Evolutionary conservation across 2,888 invertebrate genomes (phyloP).

Genomic region (Trypoxylon attenuatum): DNA sequence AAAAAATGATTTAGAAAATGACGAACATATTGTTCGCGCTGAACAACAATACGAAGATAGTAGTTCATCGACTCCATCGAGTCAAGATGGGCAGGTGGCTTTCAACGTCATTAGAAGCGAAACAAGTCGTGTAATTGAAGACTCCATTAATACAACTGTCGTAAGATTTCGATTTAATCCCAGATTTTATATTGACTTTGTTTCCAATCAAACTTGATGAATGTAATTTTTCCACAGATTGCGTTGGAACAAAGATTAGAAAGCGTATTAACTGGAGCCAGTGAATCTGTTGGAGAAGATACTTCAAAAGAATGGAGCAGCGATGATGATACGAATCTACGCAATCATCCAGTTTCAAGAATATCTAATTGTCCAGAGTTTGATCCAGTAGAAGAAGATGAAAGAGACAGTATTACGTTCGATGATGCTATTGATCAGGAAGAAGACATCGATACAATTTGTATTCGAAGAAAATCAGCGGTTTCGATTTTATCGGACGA

Average conservation of each 20-base stretch:
- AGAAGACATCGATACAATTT: neutral
- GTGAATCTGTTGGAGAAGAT: conserved; percentile 44
- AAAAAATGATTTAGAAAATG: neutral
- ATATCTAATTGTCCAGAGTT: conserved; percentile 1
- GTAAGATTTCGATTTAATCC: conserved; percentile 37
- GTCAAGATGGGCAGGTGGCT: conserved; percentile 49
- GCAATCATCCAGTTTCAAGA: conserved; percentile 12
- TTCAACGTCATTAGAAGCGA: conserved; percentile 60
- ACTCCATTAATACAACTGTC: conserved; percentile 53
- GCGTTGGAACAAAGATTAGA: conserved; percentile 20
- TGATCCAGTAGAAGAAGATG: conserved; percentile 13
- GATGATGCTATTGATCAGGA: conserved; percentile 11
- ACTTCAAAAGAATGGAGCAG: conserved; percentile 53
- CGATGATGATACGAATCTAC: conserved; percentile 40
- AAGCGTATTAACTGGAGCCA: conserved; percentile 7
- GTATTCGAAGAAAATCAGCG: conserved; percentile 16
- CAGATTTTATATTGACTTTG: too few species aligned
- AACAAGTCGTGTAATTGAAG: conserved; percentile 48
- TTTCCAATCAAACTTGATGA: neutral
- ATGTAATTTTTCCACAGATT: conserved; percentile 16
- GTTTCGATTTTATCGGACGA: conserved; percentile 25
- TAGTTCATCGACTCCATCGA: conserved; percentile 40
- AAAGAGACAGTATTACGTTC: conserved; percentile 21
- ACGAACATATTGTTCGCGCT: conserved; percentile 1
- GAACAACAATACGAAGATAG: conserved; percentile 31